Evolutionary conservation across 2,888 invertebrate genomes (phyloP).

Genomic region (Stegana nigrithorax): DNA sequence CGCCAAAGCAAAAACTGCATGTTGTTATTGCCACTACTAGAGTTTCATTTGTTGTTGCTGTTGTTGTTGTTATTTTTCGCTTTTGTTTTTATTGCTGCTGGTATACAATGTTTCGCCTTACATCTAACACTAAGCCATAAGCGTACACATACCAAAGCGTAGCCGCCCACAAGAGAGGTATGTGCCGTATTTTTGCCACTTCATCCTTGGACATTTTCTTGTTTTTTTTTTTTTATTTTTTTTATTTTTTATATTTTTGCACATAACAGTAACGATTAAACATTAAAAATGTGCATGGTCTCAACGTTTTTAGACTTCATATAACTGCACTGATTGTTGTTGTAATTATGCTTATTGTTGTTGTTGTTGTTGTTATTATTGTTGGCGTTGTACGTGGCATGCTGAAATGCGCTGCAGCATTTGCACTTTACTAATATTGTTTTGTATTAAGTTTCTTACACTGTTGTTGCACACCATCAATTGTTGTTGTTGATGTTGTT

Average conservation of each 20-base stretch:
- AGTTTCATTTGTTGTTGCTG: not conserved
- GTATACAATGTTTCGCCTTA: not conserved
- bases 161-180: not conserved
- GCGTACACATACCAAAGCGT: not conserved
- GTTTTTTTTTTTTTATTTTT: no score
- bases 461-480: not conserved
- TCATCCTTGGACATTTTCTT: not conserved
- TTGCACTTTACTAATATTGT: slow-evolving; percentile 13
- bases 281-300: slow-evolving; percentile 11
- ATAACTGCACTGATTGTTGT: not conserved
- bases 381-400: not conserved
- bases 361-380: not conserved
- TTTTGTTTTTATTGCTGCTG: not conserved
- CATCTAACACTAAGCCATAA: not conserved
- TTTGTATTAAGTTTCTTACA: slow-evolving; percentile 1
- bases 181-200: no score
- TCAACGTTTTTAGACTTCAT: not conserved
- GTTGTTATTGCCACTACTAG: not conserved
- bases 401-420: slow-evolving; percentile 6
- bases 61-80: not conserved
- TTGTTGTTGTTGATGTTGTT: not conserved
- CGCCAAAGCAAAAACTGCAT: not conserved
- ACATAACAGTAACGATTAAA: slow-evolving; percentile 9
- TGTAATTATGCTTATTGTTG: not conserved
- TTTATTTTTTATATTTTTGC: no score